Evolutionary conservation across 1,140 invertebrate species (phyloP).

Genomic region (Sitophilus oryzae): DNA sequence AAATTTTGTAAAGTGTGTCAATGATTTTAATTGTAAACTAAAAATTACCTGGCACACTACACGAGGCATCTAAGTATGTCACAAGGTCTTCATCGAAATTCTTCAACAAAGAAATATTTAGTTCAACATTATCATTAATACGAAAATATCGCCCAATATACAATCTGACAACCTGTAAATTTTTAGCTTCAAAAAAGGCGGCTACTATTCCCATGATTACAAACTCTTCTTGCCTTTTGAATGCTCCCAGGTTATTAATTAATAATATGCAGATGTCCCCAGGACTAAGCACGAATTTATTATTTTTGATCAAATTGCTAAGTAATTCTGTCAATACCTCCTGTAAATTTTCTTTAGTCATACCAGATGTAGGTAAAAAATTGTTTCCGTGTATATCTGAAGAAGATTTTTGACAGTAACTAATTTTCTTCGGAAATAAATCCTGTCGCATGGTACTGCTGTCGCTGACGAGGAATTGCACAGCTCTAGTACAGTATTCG

Average conservation of each 20-base stretch:
- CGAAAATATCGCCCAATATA: conserved; percentile 44
- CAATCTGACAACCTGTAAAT: conserved; percentile 47
- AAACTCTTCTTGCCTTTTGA: conserved; percentile 55
- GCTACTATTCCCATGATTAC: conserved; percentile 56
- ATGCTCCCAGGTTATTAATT: conserved; percentile 58
- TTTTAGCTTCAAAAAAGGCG: conserved; percentile 39
- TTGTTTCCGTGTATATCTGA: background rate
- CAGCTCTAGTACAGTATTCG: conserved; percentile 34
- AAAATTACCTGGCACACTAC: conserved; percentile 43
- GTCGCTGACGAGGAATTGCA: too few species aligned
- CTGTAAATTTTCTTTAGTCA: too few species aligned
- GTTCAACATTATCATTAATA: conserved; percentile 51
- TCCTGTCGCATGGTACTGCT: too few species aligned
- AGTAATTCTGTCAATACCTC: too few species aligned
- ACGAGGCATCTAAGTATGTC: conserved; percentile 46
- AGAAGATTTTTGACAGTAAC: conserved; percentile 16
- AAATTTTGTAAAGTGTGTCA: too few species aligned
- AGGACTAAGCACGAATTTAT: conserved; percentile 12
- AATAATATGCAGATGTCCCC: conserved; percentile 45
- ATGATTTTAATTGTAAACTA: background rate
- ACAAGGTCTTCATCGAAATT: conserved; percentile 40
- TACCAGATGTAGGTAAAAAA: too few species aligned
- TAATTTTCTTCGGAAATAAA: too few species aligned
- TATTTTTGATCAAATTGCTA: conserved; percentile 3
- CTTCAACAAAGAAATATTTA: conserved; percentile 59